Base-by-base conservation (phyloP, 2,113 vertebrate species). In the Istiophorus platypterus region DNA sequence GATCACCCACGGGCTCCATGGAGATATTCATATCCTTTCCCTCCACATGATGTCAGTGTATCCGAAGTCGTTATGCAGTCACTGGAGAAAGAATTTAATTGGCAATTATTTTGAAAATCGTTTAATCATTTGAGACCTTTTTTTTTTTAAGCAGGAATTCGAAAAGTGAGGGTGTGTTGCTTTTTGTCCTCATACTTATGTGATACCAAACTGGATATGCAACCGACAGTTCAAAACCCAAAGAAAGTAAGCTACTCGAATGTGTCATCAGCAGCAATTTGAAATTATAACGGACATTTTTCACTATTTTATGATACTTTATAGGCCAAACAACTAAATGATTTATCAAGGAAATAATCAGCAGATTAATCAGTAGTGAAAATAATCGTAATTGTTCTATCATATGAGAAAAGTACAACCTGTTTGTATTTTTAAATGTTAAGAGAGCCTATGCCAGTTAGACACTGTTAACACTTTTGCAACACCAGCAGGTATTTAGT, bases 1-100 rank as follows among this genome's bases (percentile, higher is more conserved):
- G 34, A 61, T 85, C 63, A 61, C 22, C 73, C 72, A 59, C 73
- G 65, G 79, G 52, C 70, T 15, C 5, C 12, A 74, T 51, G 22
- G 45, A 69, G 45, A 80, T 74, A 52, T 63, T 49, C 24, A 27
- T 11, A 0, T 18, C 18, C 22, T 77, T 56, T 42, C 41, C n/a
- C 22, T 31, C 62, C 24, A 39, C n/a, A 59, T 7, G 0, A 11
- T 66, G 27, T 45, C 22, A 37, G 14, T 54, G 24, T 51, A 24
- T 65, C 10, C 61, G 15, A 66, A 59, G 45, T 5, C 26, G 0
- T 37, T 47, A 22, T 24, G 26, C 12, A 26, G 9, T 41, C 47
- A 12, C 26, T 18, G 5, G 1, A 18, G 17, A 52, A 22, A 52
- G n/a, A n/a, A 52, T 52, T 52, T 52, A n/a, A 52, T 8, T 51